Base-by-base conservation (phyloP, 2,797 vertebrate genomes). In the Melanogrammus aeglefinus region DNA sequence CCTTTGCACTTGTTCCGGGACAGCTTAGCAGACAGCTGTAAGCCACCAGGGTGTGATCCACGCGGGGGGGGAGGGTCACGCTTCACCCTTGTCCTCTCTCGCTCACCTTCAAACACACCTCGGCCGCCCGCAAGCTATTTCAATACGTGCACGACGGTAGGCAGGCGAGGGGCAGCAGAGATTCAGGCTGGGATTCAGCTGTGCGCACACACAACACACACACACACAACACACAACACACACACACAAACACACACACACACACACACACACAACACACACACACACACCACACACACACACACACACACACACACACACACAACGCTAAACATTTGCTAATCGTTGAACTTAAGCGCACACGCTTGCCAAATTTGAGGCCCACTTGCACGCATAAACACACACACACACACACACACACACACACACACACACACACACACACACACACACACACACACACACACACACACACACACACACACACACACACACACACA, bases 11-110 rank as follows among this genome's bases (percentile, higher is more conserved):
- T 66, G 81, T 80, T 79, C 82, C 73, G 69, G 85, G 90, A 91
- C 90, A 92, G 91, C 90, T 92, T 90, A 85, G 79, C 79, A 77
- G 90, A 85, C 93, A 93, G 92, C 92, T 93, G 91, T 87, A 79
- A 80, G 83, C 75, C 72, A 78, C 86, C 83, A 31, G 87, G 84
- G 84, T 84, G 85, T 39, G 38, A 70, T 74, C 72, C 66, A 80
- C 69, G 31, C 7, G 21, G 21, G 6, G n/a, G 57, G 47, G 21
- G 18, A 6, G 21, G 21, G 63, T 69, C 63, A 27, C 24, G 10
- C 27, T 69, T 4, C 27, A 69, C 63, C 63, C 63, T 69, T 9
- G 10, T 24, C 63, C 63, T 69, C 63, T 69, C 63, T 69, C 63
- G 27, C 63, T 27, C 63, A 69, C 63, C 63, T 69, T 69, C 63